Evolutionary conservation across 2,113 vertebrate genomes (phyloP), one percentile per base, ranked within the genome.

Genomic region (Gnathonemus echidnorhynchus): DNA sequence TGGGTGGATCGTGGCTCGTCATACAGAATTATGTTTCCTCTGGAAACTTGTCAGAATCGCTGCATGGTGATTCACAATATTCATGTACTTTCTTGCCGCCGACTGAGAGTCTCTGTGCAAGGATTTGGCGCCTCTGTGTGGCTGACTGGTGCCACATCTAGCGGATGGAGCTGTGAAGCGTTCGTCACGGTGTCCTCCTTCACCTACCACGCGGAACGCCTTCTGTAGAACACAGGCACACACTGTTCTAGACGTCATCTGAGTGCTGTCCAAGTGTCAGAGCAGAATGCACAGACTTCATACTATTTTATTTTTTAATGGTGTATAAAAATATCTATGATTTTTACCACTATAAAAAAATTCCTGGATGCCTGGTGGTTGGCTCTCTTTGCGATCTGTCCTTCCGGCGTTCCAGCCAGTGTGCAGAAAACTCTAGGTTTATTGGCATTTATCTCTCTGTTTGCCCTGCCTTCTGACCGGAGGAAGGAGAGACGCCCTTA

Each of bases 401-500:
- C 45, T n/a, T 85, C 21, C 80, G 9, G 31, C 42, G 9, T 35
- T 80, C 74, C 8, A n/a, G 24, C 21, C 42, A 48, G 83, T n/a
- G 39, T 48, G 62, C 62, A 31, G 62, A 85, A 48, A 85, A n/a
- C 13, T 46, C 5, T 45, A 42, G 42, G 45, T n/a, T 46, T 48
- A n/a, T 45, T 24, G 45, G 83, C 17, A 10, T 46, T 46, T 24
- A 48, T 87, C 17, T 66, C n/a, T 49, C 62, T 88, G 35, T 13
- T 24, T 66, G 13, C 11, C 53, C 52, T 24, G 9, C 8, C 2
- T 27, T 77, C 48, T 53, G 46, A 35, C 31, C 42, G 27, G 62
- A 94, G 87, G 85, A 80, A 35, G 93, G 93, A n/a, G 91, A 95
- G 92, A 93, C 91, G 7, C 17, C 92, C 1, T 89, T 93, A 45